phyloP scores from a whole-genome alignment of 2,113 vertebrate species.

The Cynoglossus semilaevis region DNA sequence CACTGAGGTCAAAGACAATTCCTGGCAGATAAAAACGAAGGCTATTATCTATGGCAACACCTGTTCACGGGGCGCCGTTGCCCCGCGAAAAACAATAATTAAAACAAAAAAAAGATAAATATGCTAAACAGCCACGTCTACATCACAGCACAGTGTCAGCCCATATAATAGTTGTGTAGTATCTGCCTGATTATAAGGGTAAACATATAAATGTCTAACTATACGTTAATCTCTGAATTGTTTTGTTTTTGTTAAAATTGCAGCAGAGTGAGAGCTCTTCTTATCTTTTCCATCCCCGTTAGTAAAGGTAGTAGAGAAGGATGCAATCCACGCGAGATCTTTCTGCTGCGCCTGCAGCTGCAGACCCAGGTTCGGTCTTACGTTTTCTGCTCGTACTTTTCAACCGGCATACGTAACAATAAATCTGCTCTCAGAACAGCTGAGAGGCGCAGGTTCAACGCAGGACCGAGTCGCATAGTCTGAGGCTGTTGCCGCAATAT shows the following conservation, averaged over 20 bases:
- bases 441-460: conserved; percentile 8
- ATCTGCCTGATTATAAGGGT: too few relatives aligned
- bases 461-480: conserved; percentile 5
- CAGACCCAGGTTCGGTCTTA: conserved; percentile 54
- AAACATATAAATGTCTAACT: too few relatives aligned
- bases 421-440: conserved; percentile 44
- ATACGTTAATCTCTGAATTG: not conserved
- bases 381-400: not conserved
- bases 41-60: too few relatives aligned
- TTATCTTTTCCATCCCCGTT: not conserved
- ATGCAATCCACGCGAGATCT: conserved; percentile 68
- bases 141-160: too few relatives aligned
- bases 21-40: too few relatives aligned
- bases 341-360: conserved; percentile 14
- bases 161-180: too few relatives aligned
- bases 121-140: too few relatives aligned
- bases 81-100: too few relatives aligned
- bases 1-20: too few relatives aligned
- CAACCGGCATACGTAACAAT: not conserved
- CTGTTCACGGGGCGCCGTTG: too few relatives aligned
- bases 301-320: conserved; percentile 30
- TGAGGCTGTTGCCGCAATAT: conserved; percentile 57
- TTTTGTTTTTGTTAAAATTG: conserved; percentile 2
- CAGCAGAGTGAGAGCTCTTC: conserved; percentile 45
- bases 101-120: too few relatives aligned